These are phyloP conservation scores for Philereme transversata DNA, from an alignment of 2,888 invertebrate genomes.

Conservation along the genomic window DNA sequence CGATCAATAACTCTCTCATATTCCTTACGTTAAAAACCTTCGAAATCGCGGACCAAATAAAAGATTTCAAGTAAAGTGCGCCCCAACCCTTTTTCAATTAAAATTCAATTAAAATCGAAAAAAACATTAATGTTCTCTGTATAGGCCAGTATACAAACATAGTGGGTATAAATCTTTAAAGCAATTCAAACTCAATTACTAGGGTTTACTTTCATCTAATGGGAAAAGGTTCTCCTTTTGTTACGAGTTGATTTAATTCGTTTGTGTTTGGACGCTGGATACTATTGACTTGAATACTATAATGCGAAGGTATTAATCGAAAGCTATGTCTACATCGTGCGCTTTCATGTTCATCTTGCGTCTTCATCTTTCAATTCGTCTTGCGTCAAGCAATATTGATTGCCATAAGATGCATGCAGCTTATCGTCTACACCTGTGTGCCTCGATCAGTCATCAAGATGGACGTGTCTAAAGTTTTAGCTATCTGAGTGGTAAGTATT, in stretches of 20 bases:
- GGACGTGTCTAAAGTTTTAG: too few species aligned
- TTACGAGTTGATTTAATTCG: conserved; percentile 67
- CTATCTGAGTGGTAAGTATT: too few species aligned
- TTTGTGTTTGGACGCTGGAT: conserved; percentile 64
- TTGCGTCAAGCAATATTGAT: too few species aligned
- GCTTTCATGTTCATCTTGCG: too few species aligned
- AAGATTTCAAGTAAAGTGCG: conserved; percentile 37
- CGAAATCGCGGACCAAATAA: conserved; percentile 20
- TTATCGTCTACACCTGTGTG: too few species aligned
- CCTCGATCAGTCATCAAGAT: too few species aligned
- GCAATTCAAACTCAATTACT: conserved; percentile 80
- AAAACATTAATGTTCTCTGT: conserved; percentile 57
- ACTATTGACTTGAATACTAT: conserved; percentile 51
- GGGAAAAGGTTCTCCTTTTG: conserved; percentile 70
- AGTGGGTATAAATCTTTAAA: conserved; percentile 75
- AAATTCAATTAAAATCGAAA: conserved; percentile 63
- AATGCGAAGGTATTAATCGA: too few species aligned
- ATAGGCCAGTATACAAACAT: conserved; percentile 58
- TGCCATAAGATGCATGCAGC: too few species aligned
- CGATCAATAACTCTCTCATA: conserved; percentile 12
- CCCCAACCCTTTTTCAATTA: conserved; percentile 48
- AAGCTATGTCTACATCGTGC: too few species aligned
- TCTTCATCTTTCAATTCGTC: too few species aligned
- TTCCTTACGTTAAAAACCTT: conserved; percentile 16
- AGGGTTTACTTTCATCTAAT: conserved; percentile 74